phyloP scores from a whole-genome alignment of 2,797 vertebrate genomes.

The Rhodeus uyekii region DNA sequence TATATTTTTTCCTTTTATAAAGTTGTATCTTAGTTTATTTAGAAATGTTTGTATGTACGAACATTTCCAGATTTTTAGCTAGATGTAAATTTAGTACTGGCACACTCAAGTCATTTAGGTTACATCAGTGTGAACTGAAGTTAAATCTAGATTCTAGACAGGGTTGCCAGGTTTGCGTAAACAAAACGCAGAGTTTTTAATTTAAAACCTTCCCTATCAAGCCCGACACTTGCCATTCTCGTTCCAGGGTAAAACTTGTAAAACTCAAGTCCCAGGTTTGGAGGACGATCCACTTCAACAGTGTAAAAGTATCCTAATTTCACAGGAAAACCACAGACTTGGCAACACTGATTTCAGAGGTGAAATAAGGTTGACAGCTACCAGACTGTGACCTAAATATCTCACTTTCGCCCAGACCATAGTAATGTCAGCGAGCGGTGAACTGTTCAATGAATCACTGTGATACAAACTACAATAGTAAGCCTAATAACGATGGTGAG shows the following conservation, averaged over 20 bases:
- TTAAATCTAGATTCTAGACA: not conserved
- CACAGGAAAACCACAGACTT: not conserved
- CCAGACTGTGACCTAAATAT: slow-evolving; percentile 31
- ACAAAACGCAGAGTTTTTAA: not conserved
- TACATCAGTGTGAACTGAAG: not conserved
- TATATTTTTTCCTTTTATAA: not conserved
- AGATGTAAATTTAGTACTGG: not conserved
- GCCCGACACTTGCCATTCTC: not conserved
- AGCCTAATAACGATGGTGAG: not conserved
- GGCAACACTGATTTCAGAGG: not conserved
- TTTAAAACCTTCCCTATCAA: not conserved
- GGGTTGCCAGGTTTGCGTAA: not conserved
- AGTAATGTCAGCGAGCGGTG: not conserved
- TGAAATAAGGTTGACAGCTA: slow-evolving; percentile 23
- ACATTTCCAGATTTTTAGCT: not conserved
- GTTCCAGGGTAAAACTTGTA: no score
- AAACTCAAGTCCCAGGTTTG: no score
- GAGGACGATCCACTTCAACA: no score
- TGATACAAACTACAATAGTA: not conserved
- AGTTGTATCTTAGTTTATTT: not conserved
- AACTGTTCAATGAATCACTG: not conserved
- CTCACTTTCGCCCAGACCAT: not conserved
- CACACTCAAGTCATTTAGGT: not conserved
- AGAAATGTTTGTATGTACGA: not conserved
- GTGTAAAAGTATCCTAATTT: not conserved